These are phyloP conservation scores for Aphidius colemani DNA, from an alignment of 2,888 invertebrate species.

Conservation along the genomic window DNA sequence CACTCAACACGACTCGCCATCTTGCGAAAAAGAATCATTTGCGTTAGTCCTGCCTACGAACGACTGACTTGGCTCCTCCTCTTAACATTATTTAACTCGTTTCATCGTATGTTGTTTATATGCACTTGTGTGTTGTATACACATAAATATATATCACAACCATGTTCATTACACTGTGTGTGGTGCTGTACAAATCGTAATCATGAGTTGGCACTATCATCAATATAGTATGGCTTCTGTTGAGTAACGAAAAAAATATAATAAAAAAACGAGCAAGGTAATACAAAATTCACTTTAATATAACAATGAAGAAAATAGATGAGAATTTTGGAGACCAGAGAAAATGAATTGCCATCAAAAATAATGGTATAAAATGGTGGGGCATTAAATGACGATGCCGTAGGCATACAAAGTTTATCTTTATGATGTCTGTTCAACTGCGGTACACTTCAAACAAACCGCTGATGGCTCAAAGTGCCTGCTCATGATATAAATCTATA, in stretches of 20 bases:
- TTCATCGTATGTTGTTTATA: slow-evolving; percentile 15
- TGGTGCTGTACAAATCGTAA: slow-evolving; percentile 52
- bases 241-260: slow-evolving; percentile 32
- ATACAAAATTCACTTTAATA: no score
- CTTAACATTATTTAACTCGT: slow-evolving; percentile 46
- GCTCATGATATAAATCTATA: slow-evolving; percentile 58
- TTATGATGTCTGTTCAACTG: slow-evolving; percentile 58
- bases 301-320: background rate
- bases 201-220: slow-evolving; percentile 22
- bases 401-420: slow-evolving; percentile 58
- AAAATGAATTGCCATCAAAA: slow-evolving; percentile 41
- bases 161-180: slow-evolving; percentile 60
- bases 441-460: slow-evolving; percentile 60
- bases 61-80: slow-evolving; percentile 62
- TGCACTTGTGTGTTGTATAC: slow-evolving; percentile 34
- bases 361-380: slow-evolving; percentile 57
- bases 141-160: slow-evolving; percentile 56
- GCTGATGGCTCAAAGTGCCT: slow-evolving; percentile 61
- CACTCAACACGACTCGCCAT: slow-evolving; percentile 57
- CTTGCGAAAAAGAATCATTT: slow-evolving; percentile 64
- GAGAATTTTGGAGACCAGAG: slow-evolving; percentile 31
- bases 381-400: slow-evolving; percentile 54
- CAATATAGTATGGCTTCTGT: slow-evolving; percentile 28
- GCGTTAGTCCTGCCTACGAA: slow-evolving; percentile 64
- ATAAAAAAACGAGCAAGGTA: no score